Conservation (phyloP, 2,888 invertebrate genomes). For the Gortyna flavago region DNA sequence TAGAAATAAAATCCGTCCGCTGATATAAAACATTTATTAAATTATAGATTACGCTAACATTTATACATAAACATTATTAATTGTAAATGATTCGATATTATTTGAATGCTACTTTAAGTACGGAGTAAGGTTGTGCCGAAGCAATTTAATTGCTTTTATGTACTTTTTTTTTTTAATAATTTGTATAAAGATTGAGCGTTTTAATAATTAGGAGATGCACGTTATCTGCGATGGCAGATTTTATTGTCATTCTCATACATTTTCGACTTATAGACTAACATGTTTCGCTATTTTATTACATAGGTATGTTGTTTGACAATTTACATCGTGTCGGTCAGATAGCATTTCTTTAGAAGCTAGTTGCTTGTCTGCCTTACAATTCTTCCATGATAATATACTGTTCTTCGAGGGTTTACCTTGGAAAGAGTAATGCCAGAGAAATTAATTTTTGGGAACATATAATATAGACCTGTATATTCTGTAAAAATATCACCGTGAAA, state of each 20-base stretch:
- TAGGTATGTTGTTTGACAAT: slow-evolving; percentile 30
- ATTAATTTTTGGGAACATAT: neutral
- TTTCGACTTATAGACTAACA: slow-evolving; percentile 49
- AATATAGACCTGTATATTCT: neutral
- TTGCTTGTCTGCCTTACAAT: slow-evolving; percentile 45
- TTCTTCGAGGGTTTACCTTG: slow-evolving; percentile 15
- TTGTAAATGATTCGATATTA: slow-evolving; percentile 68
- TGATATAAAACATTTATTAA: slow-evolving; percentile 66
- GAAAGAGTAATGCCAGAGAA: neutral
- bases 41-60: slow-evolving; percentile 72
- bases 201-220: slow-evolving; percentile 46
- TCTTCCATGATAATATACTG: slow-evolving; percentile 39
- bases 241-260: slow-evolving; percentile 46
- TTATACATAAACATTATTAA: slow-evolving; percentile 69
- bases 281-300: slow-evolving; percentile 27
- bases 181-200: slow-evolving; percentile 64
- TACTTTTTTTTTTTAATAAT: slow-evolving; percentile 59
- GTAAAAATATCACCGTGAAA: neutral
- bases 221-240: slow-evolving; percentile 46
- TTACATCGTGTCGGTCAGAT: slow-evolving; percentile 27
- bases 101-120: slow-evolving; percentile 67
- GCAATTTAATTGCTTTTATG: slow-evolving; percentile 86
- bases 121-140: slow-evolving; percentile 82
- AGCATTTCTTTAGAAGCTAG: slow-evolving; percentile 43
- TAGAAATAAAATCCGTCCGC: slow-evolving; percentile 78